Evolutionary conservation across 2,888 invertebrate genomes (phyloP).

Genomic region (Dolichopus griseipennis): DNA sequence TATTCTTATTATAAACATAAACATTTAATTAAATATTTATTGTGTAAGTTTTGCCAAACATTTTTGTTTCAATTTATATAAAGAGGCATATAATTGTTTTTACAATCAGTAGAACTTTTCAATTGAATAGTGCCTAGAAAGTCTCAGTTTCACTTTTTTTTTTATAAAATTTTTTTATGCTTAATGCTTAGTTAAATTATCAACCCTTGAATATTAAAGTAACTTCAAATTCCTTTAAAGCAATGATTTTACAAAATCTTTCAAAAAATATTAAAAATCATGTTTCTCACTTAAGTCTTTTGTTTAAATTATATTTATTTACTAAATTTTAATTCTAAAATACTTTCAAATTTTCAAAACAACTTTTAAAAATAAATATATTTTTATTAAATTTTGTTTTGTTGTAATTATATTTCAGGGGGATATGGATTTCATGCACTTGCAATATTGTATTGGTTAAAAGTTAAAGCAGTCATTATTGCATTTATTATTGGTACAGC

Average conservation of each 20-base stretch:
- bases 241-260: no score
- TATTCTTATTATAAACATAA: background rate
- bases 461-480: conserved; percentile 39
- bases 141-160: no score
- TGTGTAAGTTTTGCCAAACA: background rate
- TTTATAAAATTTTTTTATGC: no score
- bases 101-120: background rate
- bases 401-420: conserved; percentile 22
- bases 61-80: no score
- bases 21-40: background rate
- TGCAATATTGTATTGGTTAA: conserved; percentile 39
- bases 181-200: no score
- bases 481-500: conserved; percentile 40
- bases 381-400: no score
- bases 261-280: background rate
- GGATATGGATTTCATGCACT: conserved; percentile 35
- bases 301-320: no score
- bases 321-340: no score
- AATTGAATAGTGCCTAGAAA: background rate
- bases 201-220: background rate
- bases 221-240: no score
- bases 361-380: no score
- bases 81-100: no score
- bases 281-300: background rate
- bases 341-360: no score